phyloP scores from a whole-genome alignment of 2,113 vertebrate genomes.

The Tenrec ecaudatus region DNA sequence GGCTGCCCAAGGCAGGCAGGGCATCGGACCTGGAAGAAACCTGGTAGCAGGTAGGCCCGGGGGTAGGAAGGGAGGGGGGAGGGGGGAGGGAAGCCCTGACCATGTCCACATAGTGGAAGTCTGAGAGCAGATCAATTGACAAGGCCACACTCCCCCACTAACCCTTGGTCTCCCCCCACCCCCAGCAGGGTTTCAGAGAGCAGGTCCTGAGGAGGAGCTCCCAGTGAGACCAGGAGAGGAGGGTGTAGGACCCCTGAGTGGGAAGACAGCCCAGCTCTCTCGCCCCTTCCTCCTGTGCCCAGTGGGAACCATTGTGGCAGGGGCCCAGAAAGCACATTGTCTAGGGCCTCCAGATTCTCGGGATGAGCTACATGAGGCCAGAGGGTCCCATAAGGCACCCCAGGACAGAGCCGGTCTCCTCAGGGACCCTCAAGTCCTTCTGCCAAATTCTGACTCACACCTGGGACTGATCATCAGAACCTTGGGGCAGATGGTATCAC shows the following conservation, averaged over 20 bases:
- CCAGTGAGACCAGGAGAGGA: neutral
- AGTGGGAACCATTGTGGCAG: neutral
- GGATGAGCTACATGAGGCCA: neutral
- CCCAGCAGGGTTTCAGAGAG: neutral
- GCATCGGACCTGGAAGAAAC: no score
- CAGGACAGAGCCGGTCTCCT: neutral
- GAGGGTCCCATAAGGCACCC: neutral
- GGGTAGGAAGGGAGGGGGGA: no score
- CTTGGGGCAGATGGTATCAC: neutral
- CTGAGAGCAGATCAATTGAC: neutral
- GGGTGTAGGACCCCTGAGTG: neutral
- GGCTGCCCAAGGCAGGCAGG: neutral
- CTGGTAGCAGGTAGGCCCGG: no score
- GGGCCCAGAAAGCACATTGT: neutral
- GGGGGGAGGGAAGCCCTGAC: no score
- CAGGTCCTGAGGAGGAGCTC: neutral
- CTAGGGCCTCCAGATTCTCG: neutral
- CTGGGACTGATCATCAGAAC: neutral
- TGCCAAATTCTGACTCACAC: neutral
- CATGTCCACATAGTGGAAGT: no score
- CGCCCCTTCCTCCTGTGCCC: neutral
- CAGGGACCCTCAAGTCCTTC: neutral
- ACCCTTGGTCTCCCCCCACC: neutral
- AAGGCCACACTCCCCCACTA: neutral
- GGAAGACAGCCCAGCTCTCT: neutral